Evolutionary conservation across 1,140 invertebrate species (phyloP), one percentile per base, ranked within the genome.

Genomic region (Scaptomyza pallida): DNA sequence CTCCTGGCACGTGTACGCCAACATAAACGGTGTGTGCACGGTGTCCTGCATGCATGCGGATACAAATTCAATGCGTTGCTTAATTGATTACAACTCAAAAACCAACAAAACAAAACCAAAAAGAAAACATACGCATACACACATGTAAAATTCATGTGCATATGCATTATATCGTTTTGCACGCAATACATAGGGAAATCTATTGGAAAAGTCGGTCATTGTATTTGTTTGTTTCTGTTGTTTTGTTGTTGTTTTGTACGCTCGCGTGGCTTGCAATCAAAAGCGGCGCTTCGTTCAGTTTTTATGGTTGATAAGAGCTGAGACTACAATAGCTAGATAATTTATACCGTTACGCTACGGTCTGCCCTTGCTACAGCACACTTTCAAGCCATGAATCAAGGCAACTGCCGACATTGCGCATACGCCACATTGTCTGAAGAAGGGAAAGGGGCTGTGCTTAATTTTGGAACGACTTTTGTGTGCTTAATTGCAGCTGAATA

Each of bases 11-110:
- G 92, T 97, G 96, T 9, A 97, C 96, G 4, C 97, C 96, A 77
- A 97, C 96, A 91, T 97, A 97, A 16, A 97, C 95, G 8, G 96
- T 96, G 91, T 97, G 96, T 57, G 96, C 96, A 75, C 96, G 94
- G 92, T 97, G 97, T 92, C 96, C 97, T 97, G 92, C 52, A 92
- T 75, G 59, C 33, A 41, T 62, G 26, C 26, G 37, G 6, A 37
- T 44, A 55, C 15, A 69, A 55, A 83, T 71, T 51, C 40, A 64
- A 50, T 62, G 40, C 48, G 40, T 47, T 10, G 40, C 50, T 54
- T 55, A 67, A 72, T 67, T 55, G 68, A 59, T 35, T 21, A 48
- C 33, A 48, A 15, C 2, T 21, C n/a, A 19, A 59, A 45, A n/a
- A 19, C 6, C 16, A 45, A 17, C 21, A 43, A 33, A 48, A 48